Evolutionary conservation across 2,113 vertebrate genomes (phyloP), one percentile per base, ranked within the genome.

Genomic region (Psettodes erumei): DNA sequence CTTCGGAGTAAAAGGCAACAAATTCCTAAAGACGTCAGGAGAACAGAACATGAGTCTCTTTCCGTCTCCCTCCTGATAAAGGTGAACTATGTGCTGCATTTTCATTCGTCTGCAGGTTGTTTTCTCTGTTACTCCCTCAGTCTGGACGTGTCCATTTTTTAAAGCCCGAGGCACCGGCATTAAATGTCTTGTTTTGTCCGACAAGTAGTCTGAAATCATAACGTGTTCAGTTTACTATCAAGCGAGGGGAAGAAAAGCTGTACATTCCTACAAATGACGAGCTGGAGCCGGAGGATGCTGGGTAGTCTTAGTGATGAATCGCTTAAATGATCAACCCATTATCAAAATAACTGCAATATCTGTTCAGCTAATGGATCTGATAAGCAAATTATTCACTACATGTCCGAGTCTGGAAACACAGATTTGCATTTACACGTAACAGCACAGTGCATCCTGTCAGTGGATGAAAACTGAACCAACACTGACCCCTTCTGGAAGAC

Each of bases 401-500:
- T 27, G 21, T 11, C 6, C 3, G 30, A 47, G 38, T 51, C 3
- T 10, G 8, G 11, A 7, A 21, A 23, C 23, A 23, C 8, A 30
- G 13, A 30, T 61, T 15, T 25, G 9, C 21, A 51, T 23, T 19
- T 18, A 9, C 21, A 47, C 32, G 7, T 15, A 2, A 2, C n/a
- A n/a, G n/a, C n/a, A n/a, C n/a, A n/a, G n/a, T 6, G 2, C 4
- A 18, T 18, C 42, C 38, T 23, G 27, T 47, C 2, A 75, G 61
- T 30, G 48, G 48, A 37, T 64, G 16, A 81, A 75, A 59, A 33
- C 38, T 84, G 75, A 11, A 42, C 50, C 71, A 72, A 75, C 47
- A 88, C 88, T 89, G 91, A 43, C 88, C 81, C 81, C 87, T 69
- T 40, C 66, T 91, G 91, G 91, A 71, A 16, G 16, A 40, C 19